A percentile compares a stretch with the other conserved stretches of the same genome.
These are phyloP conservation scores for Elegia similella DNA, from an alignment of 2,888 invertebrate genomes.

Conservation along the genomic window DNA sequence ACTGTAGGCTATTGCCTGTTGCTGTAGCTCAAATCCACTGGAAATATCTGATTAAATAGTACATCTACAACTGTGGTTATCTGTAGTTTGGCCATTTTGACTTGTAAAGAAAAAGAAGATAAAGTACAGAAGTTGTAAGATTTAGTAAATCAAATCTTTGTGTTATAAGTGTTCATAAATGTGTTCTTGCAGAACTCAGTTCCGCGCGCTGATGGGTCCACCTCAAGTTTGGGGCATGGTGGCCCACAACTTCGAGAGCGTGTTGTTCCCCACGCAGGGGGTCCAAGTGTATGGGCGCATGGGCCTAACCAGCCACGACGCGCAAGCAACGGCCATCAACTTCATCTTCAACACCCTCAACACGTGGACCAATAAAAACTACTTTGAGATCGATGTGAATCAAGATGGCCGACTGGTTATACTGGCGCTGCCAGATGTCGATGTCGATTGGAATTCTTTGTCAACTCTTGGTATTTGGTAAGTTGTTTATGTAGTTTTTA, in stretches of 20 bases:
- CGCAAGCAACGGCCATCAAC: conserved; percentile 49
- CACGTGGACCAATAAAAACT: conserved; percentile 58
- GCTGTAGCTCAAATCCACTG: no score
- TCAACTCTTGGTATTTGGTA: conserved; percentile 69
- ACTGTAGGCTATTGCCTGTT: no score
- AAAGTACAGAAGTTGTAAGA: no score
- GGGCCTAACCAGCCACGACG: conserved; percentile 42
- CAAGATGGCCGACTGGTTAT: conserved; percentile 56
- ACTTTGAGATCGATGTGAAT: conserved; percentile 48
- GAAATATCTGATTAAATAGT: no score
- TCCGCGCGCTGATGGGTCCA: conserved; percentile 48
- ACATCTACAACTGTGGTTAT: no score
- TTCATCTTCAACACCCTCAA: conserved; percentile 46
- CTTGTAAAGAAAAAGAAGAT: no score
- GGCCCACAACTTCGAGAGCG: conserved; percentile 55
- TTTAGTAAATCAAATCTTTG: no score
- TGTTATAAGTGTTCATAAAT: no score
- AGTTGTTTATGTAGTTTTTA: conserved; percentile 30
- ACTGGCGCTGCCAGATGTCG: conserved; percentile 60
- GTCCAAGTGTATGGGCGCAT: conserved; percentile 49
- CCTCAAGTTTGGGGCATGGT: conserved; percentile 62
- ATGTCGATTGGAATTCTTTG: conserved; percentile 58
- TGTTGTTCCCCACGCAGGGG: conserved; percentile 47
- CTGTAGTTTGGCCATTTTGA: no score
- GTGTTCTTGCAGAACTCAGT: conserved; percentile 46